Base-by-base conservation (phyloP, 2,113 vertebrate genomes). In the Origma solitaria region DNA sequence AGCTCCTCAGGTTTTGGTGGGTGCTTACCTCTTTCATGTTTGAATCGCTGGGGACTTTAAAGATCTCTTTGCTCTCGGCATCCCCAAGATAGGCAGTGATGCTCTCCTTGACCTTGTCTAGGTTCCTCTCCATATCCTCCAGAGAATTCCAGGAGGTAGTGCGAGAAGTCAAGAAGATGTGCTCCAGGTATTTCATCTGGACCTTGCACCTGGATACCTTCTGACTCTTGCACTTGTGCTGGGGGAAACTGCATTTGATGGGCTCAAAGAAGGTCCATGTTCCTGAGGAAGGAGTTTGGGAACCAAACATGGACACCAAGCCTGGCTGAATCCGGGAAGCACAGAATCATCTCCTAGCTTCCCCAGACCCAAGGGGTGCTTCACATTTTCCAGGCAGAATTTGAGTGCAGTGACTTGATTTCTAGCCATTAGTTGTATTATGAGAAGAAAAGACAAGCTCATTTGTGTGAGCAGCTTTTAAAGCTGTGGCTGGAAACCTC, bases 11-110 rank as follows among this genome's bases (percentile, higher is more conserved):
- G 27, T 37, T 44, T 8, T 9, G 38, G 27, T 16, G 33, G 38
- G 20, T 3, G 14, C 47, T 62, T 51, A 72, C 81, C 24, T 2
- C 18, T 23, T n/a, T 15, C 11, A 3, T 15, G 19, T 23, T 31
- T 2, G 3, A 27, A 8, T 2, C 4, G 14, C 1, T 6, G 42
- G 2, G 2, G 17, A 33, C 3, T 19, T 15, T 7, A 40, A n/a
- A 50, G 30, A 1, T 1, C 8, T 53, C 13, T 37, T 15, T 17
- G 8, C 7, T 16, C 68, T 72, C 11, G 2, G 38, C 12, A 13
- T 56, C 31, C 23, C 70, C 5, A 25, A 73, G 22, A 42, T 14
- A 8, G 31, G 19, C 13, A 4, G 6, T 6, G 38, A 6, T 15
- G 51, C 38, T 73, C 9, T 56, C 51, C 51, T n/a, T 27, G 40